Evolutionary conservation across 2,113 vertebrate species (phyloP).

Genomic region (Odontesthes bonariensis): DNA sequence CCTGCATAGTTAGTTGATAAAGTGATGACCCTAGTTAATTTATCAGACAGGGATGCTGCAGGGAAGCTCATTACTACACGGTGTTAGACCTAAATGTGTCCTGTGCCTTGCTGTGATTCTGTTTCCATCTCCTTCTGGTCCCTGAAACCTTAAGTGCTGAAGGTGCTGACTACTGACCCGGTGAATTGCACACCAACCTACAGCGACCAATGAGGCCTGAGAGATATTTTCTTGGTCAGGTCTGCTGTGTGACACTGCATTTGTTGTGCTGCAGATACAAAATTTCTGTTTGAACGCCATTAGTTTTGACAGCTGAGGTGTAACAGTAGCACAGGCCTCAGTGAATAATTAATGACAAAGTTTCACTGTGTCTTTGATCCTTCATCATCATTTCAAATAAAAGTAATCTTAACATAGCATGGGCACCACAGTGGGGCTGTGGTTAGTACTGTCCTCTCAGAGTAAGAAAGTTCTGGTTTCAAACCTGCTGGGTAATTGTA

Average conservation of each 20-base stretch:
- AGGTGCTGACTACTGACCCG: conserved; percentile 20
- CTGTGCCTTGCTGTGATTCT: conserved; percentile 18
- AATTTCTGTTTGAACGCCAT: conserved; percentile 42
- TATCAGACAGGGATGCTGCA: conserved; percentile 6
- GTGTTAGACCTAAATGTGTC: conserved; percentile 17
- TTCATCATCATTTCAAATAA: conserved; percentile 21
- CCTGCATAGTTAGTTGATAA: background rate
- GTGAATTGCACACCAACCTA: conserved; percentile 29
- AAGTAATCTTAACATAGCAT: background rate
- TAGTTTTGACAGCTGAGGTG: conserved; percentile 38
- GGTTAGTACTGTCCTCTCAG: background rate
- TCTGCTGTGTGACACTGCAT: background rate
- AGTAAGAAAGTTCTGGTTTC: background rate
- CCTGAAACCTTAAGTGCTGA: conserved; percentile 5
- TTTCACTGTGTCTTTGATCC: conserved; percentile 29
- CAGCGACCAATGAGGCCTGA: background rate
- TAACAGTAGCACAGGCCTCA: background rate
- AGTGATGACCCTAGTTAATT: background rate
- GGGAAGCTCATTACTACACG: conserved; percentile 32
- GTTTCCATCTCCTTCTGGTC: conserved; percentile 7
- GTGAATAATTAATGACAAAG: conserved; percentile 46
- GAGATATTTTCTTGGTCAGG: background rate
- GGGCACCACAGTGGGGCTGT: background rate
- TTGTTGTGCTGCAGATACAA: conserved; percentile 12
- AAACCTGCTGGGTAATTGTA: background rate